Evolutionary conservation across 2,888 invertebrate species (phyloP).

Genomic region (Amiota communis): DNA sequence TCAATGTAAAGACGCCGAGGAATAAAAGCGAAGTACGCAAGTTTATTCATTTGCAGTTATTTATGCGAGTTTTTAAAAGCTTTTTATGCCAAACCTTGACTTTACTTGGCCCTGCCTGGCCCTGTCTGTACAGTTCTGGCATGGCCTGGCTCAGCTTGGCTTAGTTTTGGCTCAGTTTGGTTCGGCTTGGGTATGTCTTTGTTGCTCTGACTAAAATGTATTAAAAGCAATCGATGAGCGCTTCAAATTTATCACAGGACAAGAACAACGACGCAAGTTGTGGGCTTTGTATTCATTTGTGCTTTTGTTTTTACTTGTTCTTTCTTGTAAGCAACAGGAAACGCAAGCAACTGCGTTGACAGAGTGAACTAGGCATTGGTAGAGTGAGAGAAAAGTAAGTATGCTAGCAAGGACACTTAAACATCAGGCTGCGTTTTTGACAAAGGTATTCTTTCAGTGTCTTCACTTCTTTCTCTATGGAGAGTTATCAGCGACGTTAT

Average conservation of each 20-base stretch:
- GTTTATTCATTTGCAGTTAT: conserved; percentile 26
- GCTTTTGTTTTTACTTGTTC: not conserved
- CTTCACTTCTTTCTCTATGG: not conserved
- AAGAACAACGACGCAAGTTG: not conserved
- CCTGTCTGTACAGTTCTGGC: not conserved
- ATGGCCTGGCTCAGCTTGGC: too few species aligned
- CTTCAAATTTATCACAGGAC: conserved; percentile 13
- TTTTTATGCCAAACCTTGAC: conserved; percentile 1
- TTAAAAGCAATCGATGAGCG: conserved; percentile 26
- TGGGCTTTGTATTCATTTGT: not conserved
- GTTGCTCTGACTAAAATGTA: conserved; percentile 3
- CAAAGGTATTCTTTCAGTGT: not conserved
- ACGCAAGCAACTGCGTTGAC: not conserved
- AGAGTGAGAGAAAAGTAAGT: not conserved
- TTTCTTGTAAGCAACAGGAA: conserved; percentile 21
- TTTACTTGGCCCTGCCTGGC: not conserved
- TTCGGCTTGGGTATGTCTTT: too few species aligned
- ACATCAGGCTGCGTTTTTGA: not conserved
- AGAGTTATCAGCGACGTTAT: conserved; percentile 10
- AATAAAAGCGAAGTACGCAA: not conserved
- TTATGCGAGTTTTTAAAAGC: conserved; percentile 29
- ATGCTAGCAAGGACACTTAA: not conserved
- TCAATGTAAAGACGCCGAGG: too few species aligned
- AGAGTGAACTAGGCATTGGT: not conserved
- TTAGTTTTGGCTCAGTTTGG: too few species aligned